Base-by-base conservation (phyloP, 1,140 invertebrate species). In the Asobara japonica region DNA sequence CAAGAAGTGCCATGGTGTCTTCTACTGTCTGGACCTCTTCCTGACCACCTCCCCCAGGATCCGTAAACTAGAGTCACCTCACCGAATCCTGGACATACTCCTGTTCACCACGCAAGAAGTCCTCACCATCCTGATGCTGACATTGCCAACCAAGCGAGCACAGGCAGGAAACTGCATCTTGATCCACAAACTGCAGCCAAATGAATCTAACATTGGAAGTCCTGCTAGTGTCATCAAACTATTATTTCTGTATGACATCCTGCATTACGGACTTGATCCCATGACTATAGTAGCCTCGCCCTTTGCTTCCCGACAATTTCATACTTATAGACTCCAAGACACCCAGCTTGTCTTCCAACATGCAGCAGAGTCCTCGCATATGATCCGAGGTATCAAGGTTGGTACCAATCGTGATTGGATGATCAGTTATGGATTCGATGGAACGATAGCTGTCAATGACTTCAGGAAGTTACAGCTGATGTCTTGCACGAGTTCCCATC, bases 341-440 rank as follows among this genome's bases (percentile, higher is more conserved):
- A 68, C 74, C 31, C 29, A 79, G 3, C 25, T 82, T 27, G 8
- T 10, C 11, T 77, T 4, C 11, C 48, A 0, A 68, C 80, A n/a
- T 0, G 66, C 51, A 0, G 1, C 72, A 8, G 0, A 20, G 0
- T 80, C 71, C 6, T 71, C 75, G 0, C 85, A 87, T 68, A 67
- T 80, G 2, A 62, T 85, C 4, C 79, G 78, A 13, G 41, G 76
- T 3, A 74, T 76, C 0, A 77, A 67, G 45, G 10, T 84, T 7
- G 80, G 73, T 33, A 68, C 45, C 1, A 78, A 83, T 75, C 77
- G 73, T 25, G 45, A 67, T 0, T 85, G 82, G 79, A 69, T 86
- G 11, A 76, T 72, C 0, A 82, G 77, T 10, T 41, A 71, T 18
- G 80, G 79, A 3, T 20, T 76, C 0, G 85, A 85, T 65, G 85